These are phyloP conservation scores for Homarus gammarus DNA, from an alignment of 2,888 invertebrate genomes.

Conservation along the genomic window DNA sequence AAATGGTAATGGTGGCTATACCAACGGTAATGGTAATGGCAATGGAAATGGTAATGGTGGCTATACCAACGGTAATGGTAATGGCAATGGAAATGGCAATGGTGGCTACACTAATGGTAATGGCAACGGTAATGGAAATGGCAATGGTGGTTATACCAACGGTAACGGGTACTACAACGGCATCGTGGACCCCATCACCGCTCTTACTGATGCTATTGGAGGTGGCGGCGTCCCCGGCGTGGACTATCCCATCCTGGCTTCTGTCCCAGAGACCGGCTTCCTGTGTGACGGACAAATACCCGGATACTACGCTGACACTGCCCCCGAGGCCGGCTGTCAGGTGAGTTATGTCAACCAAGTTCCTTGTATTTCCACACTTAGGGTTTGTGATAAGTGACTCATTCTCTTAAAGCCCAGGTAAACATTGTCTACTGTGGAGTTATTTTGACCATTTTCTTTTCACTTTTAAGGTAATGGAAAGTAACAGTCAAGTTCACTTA, in stretches of 20 bases:
- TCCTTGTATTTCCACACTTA: no score
- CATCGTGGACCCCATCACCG: constrained; percentile 24
- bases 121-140: constrained; percentile 34
- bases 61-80: neutral
- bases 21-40: neutral
- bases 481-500: no score
- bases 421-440: no score
- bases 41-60: neutral
- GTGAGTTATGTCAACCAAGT: constrained; percentile 4
- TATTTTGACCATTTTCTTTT: no score
- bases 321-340: constrained; percentile 60
- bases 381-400: no score
- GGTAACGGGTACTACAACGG: constrained; percentile 22
- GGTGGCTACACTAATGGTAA: neutral
- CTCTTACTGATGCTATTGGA: constrained; percentile 46
- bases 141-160: neutral
- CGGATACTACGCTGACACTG: constrained; percentile 64
- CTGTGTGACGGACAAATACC: constrained; percentile 54
- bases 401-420: no score
- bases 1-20: neutral
- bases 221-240: constrained; percentile 72
- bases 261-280: constrained; percentile 60
- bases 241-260: constrained; percentile 66
- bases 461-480: no score
- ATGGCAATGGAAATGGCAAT: neutral